Conservation (phyloP, 1,140 invertebrate species). For the Bicyclus anynana region DNA sequence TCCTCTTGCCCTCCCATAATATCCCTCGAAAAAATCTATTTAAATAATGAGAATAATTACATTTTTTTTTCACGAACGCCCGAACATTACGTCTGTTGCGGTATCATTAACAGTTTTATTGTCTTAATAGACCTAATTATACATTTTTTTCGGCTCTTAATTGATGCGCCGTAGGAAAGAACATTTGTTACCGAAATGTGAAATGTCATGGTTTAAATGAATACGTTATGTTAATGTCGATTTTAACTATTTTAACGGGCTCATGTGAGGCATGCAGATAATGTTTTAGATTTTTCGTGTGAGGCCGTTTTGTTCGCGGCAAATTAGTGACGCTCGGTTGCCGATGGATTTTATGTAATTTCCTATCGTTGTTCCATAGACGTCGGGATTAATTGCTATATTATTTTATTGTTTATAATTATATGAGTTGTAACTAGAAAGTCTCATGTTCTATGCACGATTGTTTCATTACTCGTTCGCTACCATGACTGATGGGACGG, state of each 20-base stretch:
- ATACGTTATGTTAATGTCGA: constrained; percentile 72
- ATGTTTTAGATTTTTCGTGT: constrained; percentile 57
- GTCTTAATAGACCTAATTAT: constrained; percentile 76
- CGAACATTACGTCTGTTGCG: constrained; percentile 69
- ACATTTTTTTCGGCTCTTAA: constrained; percentile 75
- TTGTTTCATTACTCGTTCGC: constrained; percentile 31
- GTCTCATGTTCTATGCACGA: constrained; percentile 23
- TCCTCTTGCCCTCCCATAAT: constrained; percentile 60
- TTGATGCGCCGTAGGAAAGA: constrained; percentile 69
- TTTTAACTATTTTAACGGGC: constrained; percentile 64
- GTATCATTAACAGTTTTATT: constrained; percentile 76
- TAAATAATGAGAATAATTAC: constrained; percentile 76
- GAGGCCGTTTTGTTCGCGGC: constrained; percentile 66
- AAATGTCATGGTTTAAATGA: constrained; percentile 76
- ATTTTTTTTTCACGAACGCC: constrained; percentile 72
- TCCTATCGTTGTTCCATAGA: constrained; percentile 40
- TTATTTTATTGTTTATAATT: constrained; percentile 64
- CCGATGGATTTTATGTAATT: constrained; percentile 63
- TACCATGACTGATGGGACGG: constrained; percentile 23
- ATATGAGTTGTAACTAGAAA: constrained; percentile 62
- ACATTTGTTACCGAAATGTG: constrained; percentile 74
- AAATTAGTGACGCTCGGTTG: constrained; percentile 70
- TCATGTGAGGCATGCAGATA: constrained; percentile 59
- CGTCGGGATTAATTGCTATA: constrained; percentile 42
- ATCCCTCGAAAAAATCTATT: constrained; percentile 68